Evolutionary conservation across 2,888 invertebrate species (phyloP).

Genomic region (Troides helena): DNA sequence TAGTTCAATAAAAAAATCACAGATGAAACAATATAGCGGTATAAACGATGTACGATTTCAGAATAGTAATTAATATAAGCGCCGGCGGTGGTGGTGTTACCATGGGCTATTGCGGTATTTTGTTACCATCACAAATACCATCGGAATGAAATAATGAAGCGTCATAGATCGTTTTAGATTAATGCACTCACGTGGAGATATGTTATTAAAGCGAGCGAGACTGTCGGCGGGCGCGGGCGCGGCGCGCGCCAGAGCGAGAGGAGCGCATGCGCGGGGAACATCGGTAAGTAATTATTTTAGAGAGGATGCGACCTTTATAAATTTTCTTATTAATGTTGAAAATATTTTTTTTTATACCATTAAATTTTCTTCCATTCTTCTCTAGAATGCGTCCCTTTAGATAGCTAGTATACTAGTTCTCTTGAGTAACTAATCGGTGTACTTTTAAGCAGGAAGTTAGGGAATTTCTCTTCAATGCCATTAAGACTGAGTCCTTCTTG

Average conservation of each 20-base stretch:
- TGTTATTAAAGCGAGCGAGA: constrained; percentile 19
- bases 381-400: too few species aligned
- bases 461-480: too few species aligned
- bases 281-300: constrained; percentile 26
- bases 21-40: too few species aligned
- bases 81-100: too few species aligned
- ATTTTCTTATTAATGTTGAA: neutral
- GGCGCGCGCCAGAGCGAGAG: constrained; percentile 2
- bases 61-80: too few species aligned
- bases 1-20: too few species aligned
- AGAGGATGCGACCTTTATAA: constrained; percentile 15
- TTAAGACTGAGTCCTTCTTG: too few species aligned
- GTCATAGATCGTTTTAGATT: constrained; percentile 29
- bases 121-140: constrained; percentile 27
- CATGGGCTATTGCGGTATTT: constrained; percentile 16
- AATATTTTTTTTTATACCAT: neutral
- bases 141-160: constrained; percentile 27
- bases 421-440: too few species aligned
- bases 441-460: too few species aligned
- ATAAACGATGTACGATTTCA: too few species aligned
- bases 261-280: constrained; percentile 9
- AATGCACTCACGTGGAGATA: constrained; percentile 27
- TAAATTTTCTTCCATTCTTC: too few species aligned
- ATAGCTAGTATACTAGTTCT: too few species aligned
- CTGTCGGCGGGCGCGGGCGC: constrained; percentile 14